Base-by-base conservation (phyloP, 2,888 invertebrate species). In the Ochlodes sylvanus region DNA sequence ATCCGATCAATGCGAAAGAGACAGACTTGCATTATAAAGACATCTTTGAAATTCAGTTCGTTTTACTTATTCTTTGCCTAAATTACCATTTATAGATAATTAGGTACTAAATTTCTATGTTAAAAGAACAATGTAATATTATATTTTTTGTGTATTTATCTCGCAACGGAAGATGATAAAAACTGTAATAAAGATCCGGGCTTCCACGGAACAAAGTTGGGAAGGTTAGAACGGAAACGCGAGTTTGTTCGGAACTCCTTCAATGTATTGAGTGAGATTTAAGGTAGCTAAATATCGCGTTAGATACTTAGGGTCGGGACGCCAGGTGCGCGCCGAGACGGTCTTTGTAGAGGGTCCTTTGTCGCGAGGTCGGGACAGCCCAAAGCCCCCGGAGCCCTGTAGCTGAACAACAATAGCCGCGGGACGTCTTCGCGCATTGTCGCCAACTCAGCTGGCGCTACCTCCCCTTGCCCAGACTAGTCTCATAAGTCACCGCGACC, bases 371-470 rank as follows among this genome's bases (percentile, higher is more conserved):
- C 69, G 79, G 79, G 78, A 75, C 78, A 73, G 73, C 75, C 73
- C 72, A 81, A 84, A 7, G n/a, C n/a, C 42, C 44, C 7, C 44
- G 44, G 44, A 47, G 44, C 44, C 44, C 44, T 17, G 44, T 15
- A 82, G 85, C 83, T 38, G 64, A 70, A 70, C 80, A 52, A 92
- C 91, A 93, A 92, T 87, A 80, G 84, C 86, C 82, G 83, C 90
- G 89, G 88, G 89, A 90, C 92, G 90, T 93, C 93, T 92, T 92
- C 91, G 84, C 78, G 84, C 75, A 88, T 91, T 92, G 91, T 92
- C 84, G 84, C 76, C 75, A 76, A 82, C 84, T 91, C 92, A 92
- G 93, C 92, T 91, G 92, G 89, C 90, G 87, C 81, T 81, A 32
- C 60, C 81, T 79, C 77, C 87, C 85, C 85, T 78, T 61, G 64